These are phyloP conservation scores for Gryllus longicercus DNA, from an alignment of 2,888 invertebrate genomes.

Conservation along the genomic window DNA sequence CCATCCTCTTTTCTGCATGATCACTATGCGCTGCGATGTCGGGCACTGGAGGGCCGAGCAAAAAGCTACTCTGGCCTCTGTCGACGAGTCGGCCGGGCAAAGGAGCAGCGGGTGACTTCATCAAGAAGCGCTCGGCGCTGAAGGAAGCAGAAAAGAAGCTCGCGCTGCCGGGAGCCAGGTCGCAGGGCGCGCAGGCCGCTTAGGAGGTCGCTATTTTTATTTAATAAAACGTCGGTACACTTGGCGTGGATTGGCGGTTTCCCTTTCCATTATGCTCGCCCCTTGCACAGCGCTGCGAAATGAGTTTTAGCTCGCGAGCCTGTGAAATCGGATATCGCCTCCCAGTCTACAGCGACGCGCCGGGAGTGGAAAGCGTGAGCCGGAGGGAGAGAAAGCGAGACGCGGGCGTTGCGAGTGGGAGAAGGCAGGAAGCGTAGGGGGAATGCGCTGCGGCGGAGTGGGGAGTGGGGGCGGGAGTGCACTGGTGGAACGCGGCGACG, in stretches of 20 bases:
- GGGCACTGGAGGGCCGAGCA: no score
- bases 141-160: no score
- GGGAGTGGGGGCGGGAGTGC: no score
- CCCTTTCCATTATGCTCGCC: constrained; percentile 30
- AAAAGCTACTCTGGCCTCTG: background rate
- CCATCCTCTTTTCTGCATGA: no score
- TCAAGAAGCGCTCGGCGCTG: background rate
- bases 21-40: no score
- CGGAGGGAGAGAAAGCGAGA: background rate
- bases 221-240: no score
- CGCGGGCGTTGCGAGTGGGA: background rate
- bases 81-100: background rate
- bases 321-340: constrained; percentile 35
- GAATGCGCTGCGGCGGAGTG: no score
- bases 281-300: constrained; percentile 27
- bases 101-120: background rate
- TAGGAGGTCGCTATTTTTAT: no score
- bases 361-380: background rate
- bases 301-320: constrained; percentile 32
- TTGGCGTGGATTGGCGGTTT: background rate
- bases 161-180: no score
- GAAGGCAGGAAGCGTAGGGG: background rate
- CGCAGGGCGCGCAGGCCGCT: no score
- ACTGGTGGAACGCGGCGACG: background rate
- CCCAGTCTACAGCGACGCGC: constrained; percentile 26